Base-by-base conservation (phyloP, 2,888 invertebrate species). In the Gryllus longicercus region DNA sequence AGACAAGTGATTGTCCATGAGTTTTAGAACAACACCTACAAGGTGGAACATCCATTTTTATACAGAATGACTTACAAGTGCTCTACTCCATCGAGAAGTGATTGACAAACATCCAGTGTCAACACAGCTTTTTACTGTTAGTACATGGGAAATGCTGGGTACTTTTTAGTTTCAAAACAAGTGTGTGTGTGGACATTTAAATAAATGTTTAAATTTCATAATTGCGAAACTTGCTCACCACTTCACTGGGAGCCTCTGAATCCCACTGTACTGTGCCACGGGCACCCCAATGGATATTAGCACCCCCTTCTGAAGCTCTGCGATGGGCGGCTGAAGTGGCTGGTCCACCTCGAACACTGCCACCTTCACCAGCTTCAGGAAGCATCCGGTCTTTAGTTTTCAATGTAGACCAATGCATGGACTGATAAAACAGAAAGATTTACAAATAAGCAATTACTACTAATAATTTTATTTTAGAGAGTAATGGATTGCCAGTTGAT, bases 361-460 rank as follows among this genome's bases (percentile, higher is more conserved):
- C 81, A 11, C 81, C 82, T 18, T 76, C 81, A 5, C 79, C 82
- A 3, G 76, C 81, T 51, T 82, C 80, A 16, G 80, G 89, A 85
- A 95, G 86, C 96, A 96, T 96, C 83, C 96, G 93, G 85, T 96
- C 95, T 88, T 96, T 95, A 84, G 95, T 95, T 87, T 95, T 96
- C 74, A 95, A 94, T 82, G 93, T 94, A 82, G 93, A 92, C 96
- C 96, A 97, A 86, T 97, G 96, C 95, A 96, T 95, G 79, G 96
- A 95, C 93, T 96, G 89, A 79, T 86, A 85, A 63, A 81, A 82
- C 38, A 50, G 51, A 18, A 51, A 51, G 21, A 78, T 51, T 50
- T 11, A 78, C 18, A n/a, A 8, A n/a, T 21, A 51, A 78, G 51
- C 23, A 14, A n/a, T 11, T 25, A 25, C 2, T 11, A 21, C n/a